phyloP scores from a whole-genome alignment of 2,888 invertebrate species.

The Hyles lineata region DNA sequence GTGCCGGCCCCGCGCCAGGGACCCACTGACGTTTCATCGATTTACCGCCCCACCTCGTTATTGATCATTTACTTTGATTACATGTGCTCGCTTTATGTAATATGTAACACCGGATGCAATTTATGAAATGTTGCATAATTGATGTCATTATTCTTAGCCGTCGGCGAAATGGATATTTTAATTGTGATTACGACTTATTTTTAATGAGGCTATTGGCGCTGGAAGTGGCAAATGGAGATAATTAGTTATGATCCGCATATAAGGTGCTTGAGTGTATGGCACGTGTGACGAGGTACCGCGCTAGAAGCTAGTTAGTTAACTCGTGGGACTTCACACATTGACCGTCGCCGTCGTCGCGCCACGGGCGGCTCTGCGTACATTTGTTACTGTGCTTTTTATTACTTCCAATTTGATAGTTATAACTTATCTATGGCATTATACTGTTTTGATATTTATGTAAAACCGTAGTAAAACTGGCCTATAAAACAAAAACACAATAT shows the following conservation, averaged over 20 bases:
- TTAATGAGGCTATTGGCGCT: slow-evolving; percentile 25
- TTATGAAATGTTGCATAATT: slow-evolving; percentile 58
- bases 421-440: slow-evolving; percentile 17
- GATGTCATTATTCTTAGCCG: slow-evolving; percentile 50
- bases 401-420: slow-evolving; percentile 21
- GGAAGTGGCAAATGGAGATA: slow-evolving; percentile 12
- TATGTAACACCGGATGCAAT: slow-evolving; percentile 52
- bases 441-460: slow-evolving; percentile 24
- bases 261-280: not conserved
- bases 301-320: slow-evolving; percentile 3
- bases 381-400: slow-evolving; percentile 16
- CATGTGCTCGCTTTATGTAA: slow-evolving; percentile 45
- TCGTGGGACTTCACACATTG: slow-evolving; percentile 5
- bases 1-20: slow-evolving; percentile 46
- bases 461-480: slow-evolving; percentile 20
- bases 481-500: slow-evolving; percentile 24
- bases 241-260: not conserved
- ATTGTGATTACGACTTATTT: slow-evolving; percentile 43
- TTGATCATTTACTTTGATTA: slow-evolving; percentile 65
- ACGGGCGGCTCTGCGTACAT: slow-evolving; percentile 18
- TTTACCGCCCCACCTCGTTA: slow-evolving; percentile 59
- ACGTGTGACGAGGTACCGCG: not conserved
- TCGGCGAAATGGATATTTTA: slow-evolving; percentile 46
- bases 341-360: not conserved
- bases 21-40: slow-evolving; percentile 59